Base-by-base conservation (phyloP, 2,113 vertebrate species). In the Anser cygnoides region DNA sequence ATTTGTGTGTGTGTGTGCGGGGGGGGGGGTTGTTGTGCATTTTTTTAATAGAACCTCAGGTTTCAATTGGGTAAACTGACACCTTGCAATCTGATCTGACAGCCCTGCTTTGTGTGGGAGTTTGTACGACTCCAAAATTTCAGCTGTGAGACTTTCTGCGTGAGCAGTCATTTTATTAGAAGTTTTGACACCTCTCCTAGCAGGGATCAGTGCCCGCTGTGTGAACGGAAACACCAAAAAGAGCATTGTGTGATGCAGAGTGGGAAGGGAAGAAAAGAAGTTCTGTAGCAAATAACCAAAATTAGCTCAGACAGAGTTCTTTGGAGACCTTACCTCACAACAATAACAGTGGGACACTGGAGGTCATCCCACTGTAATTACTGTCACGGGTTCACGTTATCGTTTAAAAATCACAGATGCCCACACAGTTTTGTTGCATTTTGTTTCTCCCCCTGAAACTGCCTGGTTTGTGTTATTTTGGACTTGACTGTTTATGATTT, bases 21-120 rank as follows among this genome's bases (percentile, higher is more conserved):
- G 58, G 87, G 19, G 82, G 82, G 92, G 71, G 39, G 63, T 46
- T 89, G 93, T 88, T 95, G 73, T 90, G 86, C 80, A 71, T 78
- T 94, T 97, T 95, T 80, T 93, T 80, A 91, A 49, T 77, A 85
- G 94, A 96, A 88, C 79, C 75, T 88, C 84, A 95, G 88, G 76
- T 95, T 96, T 93, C 94, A 91, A 94, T 93, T 84, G 91, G 93
- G 95, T 95, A 95, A 96, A 91, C 52, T 58, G 88, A 65, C 74
- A 87, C 95, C 89, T 96, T 93, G 90, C 77, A 78, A 95, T 76
- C 92, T 89, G 89, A 95, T 76, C 91, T 94, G 87, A 59, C 41
- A 73, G 78, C 78, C 68, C 50, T 43, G 89, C 90, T 94, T 87
- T 89, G 83, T 73, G 92, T 95, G 63, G 76, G 71, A 75, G 67